These are phyloP conservation scores for Lepidothrix coronata DNA, from an alignment of 2,113 vertebrate species.

Conservation along the genomic window DNA sequence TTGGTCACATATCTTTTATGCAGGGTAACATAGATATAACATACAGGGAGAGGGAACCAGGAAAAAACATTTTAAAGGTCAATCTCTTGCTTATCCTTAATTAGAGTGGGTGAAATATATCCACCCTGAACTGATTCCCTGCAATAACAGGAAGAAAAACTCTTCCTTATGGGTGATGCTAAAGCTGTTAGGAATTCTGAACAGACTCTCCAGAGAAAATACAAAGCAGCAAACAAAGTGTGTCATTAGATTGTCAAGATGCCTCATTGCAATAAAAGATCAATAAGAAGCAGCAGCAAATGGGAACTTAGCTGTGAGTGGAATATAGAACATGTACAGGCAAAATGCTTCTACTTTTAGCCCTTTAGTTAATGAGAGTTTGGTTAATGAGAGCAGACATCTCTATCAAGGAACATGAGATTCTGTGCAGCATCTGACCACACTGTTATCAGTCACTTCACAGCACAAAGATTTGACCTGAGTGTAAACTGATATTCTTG, in stretches of 20 bases:
- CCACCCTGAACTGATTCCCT: neutral
- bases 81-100: neutral
- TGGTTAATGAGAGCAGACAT: neutral
- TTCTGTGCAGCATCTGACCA: neutral
- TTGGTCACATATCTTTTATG: neutral
- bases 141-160: neutral
- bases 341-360: neutral
- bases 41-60: neutral
- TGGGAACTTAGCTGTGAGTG: neutral
- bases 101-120: neutral
- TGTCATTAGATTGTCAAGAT: neutral
- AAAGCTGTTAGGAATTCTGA: neutral
- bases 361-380: neutral
- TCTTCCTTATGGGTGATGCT: neutral
- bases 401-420: neutral
- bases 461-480: neutral
- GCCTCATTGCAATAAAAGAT: slow-evolving; percentile 2
- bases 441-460: neutral
- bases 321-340: neutral
- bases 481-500: neutral
- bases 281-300: slow-evolving; percentile 6
- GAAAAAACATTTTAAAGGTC: neutral
- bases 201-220: neutral
- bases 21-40: neutral
- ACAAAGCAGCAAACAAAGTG: neutral